These are phyloP conservation scores for Echinarachnius parma DNA, from an alignment of 53 echinoderm and acorn worm species.

Conservation along the genomic window DNA sequence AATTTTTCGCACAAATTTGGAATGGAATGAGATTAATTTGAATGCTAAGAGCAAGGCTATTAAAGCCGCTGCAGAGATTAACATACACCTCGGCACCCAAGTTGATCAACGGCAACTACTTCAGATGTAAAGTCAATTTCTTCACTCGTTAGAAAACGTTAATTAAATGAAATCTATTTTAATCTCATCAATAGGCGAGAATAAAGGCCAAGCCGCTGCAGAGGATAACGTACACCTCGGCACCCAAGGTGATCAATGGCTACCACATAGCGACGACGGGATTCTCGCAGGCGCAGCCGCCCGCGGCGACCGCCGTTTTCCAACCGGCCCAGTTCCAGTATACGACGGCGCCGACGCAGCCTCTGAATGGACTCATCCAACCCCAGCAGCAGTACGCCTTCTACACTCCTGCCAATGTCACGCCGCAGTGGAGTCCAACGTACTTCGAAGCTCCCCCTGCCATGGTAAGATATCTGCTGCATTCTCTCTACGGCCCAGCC, in stretches of 20 bases:
- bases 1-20: too few relatives aligned
- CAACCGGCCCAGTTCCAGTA: constrained; percentile 45
- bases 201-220: constrained; percentile 99
- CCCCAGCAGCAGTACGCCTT: constrained; percentile 71
- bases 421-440: constrained; percentile 81
- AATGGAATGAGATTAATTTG: too few relatives aligned
- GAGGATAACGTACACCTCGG: constrained; percentile 78
- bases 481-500: too few relatives aligned
- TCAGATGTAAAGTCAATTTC: too few relatives aligned
- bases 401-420: constrained; percentile 67
- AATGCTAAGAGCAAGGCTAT: too few relatives aligned
- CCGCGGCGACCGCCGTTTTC: constrained; percentile 28
- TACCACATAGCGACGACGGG: constrained; percentile 52
- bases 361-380: constrained; percentile 38
- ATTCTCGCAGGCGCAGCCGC: constrained; percentile 44
- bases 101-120: too few relatives aligned
- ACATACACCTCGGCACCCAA: too few relatives aligned
- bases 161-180: too few relatives aligned
- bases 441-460: constrained; percentile 70
- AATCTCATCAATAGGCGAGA: constrained; percentile 86
- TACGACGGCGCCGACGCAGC: constrained; percentile 37
- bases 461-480: constrained; percentile 27
- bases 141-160: too few relatives aligned
- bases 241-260: constrained; percentile 61
- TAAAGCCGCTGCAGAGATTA: too few relatives aligned